Evolutionary conservation across 2,888 invertebrate species (phyloP), one percentile per base, ranked within the genome.

Genomic region (Sarcophaga caerulescens): DNA sequence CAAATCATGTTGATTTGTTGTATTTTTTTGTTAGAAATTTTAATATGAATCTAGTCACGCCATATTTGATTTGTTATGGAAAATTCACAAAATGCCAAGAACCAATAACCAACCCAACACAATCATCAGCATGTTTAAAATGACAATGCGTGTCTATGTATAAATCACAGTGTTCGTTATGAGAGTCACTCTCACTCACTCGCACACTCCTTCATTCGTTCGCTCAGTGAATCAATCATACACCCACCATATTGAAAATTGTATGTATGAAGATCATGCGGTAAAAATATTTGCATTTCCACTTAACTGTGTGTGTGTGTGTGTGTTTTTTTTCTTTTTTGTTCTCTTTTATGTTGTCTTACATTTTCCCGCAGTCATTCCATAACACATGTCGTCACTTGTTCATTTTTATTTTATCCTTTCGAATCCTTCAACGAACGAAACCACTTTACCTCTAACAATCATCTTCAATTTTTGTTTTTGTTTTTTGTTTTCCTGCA

Each of bases 21-120:
- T 44, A 57, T 69, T 75, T 69, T 75, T 81, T 75, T 81, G 85
- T 68, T 77, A 59, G 76, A 80, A 77, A 83, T 77, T 85, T 83
- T 83, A 76, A 85, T 85, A 85, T 80, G 76, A 85, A 85, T 83
- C 83, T 80, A 80, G 80, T 85, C 83, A 80, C 73, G 80, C 85
- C 83, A 85, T 85, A 80, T 85, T 85, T 85, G 85, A 83, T 83
- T 80, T 83, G 85, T 83, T 83, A 35, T 79, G 73, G 68, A 80
- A 85, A 80, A 60, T 80, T 80, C 62, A 47, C 66, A 83, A 79
- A 85, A 79, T 47, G 57, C 71, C 73, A 79, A 66, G 59, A 17
- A 62, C 35, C 44, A 8, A 79, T 75, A 44, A 59, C 35, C 47
- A 75, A 52, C 66, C 35, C 47, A 75, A 52, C 66, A 47, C 44